Evolutionary conservation across 2,797 vertebrate species (phyloP).

Genomic region (Lagocephalus sceleratus): DNA sequence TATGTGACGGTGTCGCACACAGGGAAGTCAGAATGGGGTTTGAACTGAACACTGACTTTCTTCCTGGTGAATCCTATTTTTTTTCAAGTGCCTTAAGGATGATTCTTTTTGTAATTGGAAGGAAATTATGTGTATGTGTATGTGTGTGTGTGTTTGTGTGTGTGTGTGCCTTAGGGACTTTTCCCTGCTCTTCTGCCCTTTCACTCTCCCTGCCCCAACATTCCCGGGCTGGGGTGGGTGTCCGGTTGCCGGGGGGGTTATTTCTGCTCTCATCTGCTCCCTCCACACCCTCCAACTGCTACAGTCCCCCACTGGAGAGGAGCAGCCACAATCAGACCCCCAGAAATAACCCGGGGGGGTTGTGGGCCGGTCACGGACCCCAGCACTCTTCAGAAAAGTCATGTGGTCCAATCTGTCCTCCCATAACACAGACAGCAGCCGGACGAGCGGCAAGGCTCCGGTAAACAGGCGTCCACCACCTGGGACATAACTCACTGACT

Average conservation of each 20-base stretch:
- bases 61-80: too few species aligned
- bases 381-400: slow-evolving; percentile 56
- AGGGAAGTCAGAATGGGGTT: too few species aligned
- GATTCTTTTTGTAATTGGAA: background rate
- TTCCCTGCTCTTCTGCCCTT: slow-evolving; percentile 43
- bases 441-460: slow-evolving; percentile 29
- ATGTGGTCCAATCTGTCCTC: slow-evolving; percentile 57
- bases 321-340: slow-evolving; percentile 80
- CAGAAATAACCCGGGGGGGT: slow-evolving; percentile 81
- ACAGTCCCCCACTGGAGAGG: slow-evolving; percentile 30
- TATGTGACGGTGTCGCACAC: too few species aligned
- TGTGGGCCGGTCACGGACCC: slow-evolving; percentile 62
- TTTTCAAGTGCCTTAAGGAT: too few species aligned
- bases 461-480: slow-evolving; percentile 21
- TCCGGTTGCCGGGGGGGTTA: slow-evolving; percentile 85
- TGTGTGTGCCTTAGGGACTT: slow-evolving; percentile 27
- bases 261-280: slow-evolving; percentile 76
- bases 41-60: too few species aligned
- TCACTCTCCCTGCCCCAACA: slow-evolving; percentile 53
- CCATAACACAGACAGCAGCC: slow-evolving; percentile 43
- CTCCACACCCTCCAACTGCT: slow-evolving; percentile 43
- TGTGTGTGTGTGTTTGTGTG: slow-evolving; percentile 21
- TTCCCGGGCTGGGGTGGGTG: slow-evolving; percentile 56
- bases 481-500: slow-evolving; percentile 10
- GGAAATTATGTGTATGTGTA: slow-evolving; percentile 5